Evolutionary conservation across 2,113 vertebrate genomes (phyloP).

Genomic region (Marmota flaviventris): DNA sequence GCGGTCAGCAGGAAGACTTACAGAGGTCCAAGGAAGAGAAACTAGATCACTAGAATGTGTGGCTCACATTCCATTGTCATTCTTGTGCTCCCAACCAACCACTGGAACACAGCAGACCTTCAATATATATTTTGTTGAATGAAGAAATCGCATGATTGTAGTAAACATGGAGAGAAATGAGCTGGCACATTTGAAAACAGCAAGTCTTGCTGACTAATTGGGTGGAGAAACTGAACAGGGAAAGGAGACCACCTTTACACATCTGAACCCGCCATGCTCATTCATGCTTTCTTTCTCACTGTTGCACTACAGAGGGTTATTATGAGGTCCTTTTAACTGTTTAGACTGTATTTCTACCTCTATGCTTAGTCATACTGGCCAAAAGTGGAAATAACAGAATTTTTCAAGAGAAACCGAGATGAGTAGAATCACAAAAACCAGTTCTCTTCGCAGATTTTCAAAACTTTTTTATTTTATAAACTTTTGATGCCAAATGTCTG

Average conservation of each 20-base stretch:
- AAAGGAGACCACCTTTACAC: background rate
- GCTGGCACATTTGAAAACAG: background rate
- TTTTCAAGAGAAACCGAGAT: constrained; percentile 73
- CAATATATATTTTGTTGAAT: background rate
- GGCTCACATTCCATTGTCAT: background rate
- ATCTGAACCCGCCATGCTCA: fast-evolving
- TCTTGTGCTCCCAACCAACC: background rate
- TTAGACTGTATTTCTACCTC: background rate
- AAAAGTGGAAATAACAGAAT: constrained; percentile 69
- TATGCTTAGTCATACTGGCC: constrained; percentile 66
- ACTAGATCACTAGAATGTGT: background rate
- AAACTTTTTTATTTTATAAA: constrained; percentile 4
- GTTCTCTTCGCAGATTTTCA: constrained; percentile 35
- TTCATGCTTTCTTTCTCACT: background rate
- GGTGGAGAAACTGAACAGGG: background rate
- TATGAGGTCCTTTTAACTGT: background rate
- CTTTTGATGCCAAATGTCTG: constrained; percentile 4
- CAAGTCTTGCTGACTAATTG: background rate
- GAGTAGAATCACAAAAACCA: constrained; percentile 66
- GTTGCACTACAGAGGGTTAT: background rate
- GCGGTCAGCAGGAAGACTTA: background rate
- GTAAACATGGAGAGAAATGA: background rate
- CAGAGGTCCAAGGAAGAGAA: background rate
- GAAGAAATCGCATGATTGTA: background rate
- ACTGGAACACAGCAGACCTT: background rate